These are phyloP conservation scores for Phortica magna DNA, from an alignment of 2,888 invertebrate species.

Conservation along the genomic window DNA sequence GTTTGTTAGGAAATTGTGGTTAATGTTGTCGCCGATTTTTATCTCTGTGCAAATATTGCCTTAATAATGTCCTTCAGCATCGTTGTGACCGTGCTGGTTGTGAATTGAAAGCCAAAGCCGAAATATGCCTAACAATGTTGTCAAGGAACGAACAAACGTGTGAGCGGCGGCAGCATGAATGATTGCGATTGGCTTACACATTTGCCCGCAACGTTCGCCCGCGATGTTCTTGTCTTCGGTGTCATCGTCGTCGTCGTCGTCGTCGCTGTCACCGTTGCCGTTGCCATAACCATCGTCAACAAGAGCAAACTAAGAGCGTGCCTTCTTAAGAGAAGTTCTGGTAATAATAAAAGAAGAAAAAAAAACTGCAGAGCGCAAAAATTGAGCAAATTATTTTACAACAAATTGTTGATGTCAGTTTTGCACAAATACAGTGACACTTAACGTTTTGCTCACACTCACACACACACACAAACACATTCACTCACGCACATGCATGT, in stretches of 20 bases:
- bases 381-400: slow-evolving; percentile 24
- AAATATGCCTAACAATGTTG: neutral
- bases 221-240: neutral
- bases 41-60: slow-evolving; percentile 68
- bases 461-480: slow-evolving; percentile 41
- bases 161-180: slow-evolving; percentile 23
- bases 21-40: slow-evolving; percentile 73
- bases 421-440: slow-evolving; percentile 34
- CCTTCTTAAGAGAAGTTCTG: slow-evolving; percentile 20
- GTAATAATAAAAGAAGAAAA: slow-evolving; percentile 28
- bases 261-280: no score
- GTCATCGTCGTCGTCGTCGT: neutral
- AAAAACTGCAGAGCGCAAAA: slow-evolving; percentile 13
- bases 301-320: slow-evolving; percentile 14
- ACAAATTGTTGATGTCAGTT: neutral
- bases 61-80: slow-evolving; percentile 68
- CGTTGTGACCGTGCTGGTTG: neutral
- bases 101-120: neutral
- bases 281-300: slow-evolving; percentile 4
- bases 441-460: slow-evolving; percentile 20
- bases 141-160: slow-evolving; percentile 38
- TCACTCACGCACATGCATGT: slow-evolving; percentile 9
- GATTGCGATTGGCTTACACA: slow-evolving; percentile 17
- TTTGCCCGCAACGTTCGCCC: neutral
- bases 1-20: slow-evolving; percentile 70